Conservation (phyloP, 2,113 vertebrate genomes). For the Petaurus breviceps region DNA sequence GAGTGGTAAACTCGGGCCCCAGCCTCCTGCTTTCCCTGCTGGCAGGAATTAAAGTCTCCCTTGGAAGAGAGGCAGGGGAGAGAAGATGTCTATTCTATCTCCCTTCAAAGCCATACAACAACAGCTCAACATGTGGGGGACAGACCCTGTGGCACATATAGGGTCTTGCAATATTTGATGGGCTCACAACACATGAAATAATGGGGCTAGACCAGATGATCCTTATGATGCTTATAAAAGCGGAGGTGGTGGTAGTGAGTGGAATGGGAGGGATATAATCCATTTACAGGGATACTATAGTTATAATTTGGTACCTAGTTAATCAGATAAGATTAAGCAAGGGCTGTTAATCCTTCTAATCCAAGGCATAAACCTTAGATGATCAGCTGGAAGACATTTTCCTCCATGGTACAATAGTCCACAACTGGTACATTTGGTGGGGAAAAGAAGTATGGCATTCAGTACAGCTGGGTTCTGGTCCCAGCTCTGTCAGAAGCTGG, state of each 20-base stretch:
- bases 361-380: background rate
- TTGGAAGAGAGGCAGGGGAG: background rate
- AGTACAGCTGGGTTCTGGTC: background rate
- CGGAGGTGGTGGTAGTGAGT: too few species aligned
- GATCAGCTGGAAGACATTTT: slow-evolving; percentile 22
- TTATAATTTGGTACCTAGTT: slow-evolving; percentile 2
- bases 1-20: background rate
- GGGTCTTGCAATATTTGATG: background rate
- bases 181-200: background rate
- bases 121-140: background rate
- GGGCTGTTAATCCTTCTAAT: slow-evolving; percentile 26
- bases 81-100: background rate
- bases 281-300: background rate
- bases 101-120: background rate
- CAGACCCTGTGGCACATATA: background rate
- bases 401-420: slow-evolving; percentile 1
- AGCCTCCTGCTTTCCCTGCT: background rate
- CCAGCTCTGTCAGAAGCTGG: background rate
- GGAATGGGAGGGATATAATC: background rate
- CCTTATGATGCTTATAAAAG: background rate
- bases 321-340: slow-evolving; percentile 28
- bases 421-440: background rate
- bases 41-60: background rate
- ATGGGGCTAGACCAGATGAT: background rate
- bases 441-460: slow-evolving; percentile 3